phyloP scores from a whole-genome alignment of 1,140 invertebrate genomes.

The Latrodectus geometricus region DNA sequence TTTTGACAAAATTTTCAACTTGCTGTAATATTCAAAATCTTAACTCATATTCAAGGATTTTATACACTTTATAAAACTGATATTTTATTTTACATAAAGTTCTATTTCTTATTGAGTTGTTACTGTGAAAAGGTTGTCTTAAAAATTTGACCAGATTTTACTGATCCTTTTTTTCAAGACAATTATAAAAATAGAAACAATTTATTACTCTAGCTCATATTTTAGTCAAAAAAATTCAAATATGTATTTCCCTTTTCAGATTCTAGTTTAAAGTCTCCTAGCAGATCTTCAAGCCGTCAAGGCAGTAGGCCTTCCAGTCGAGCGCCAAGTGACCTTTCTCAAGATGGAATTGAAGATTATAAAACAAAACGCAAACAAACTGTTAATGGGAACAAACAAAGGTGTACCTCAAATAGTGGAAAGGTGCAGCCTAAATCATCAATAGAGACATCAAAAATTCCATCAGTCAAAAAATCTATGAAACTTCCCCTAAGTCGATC shows the following conservation, averaged over 20 bases:
- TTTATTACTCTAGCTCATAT: too few species aligned
- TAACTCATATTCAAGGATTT: too few species aligned
- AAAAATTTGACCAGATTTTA: too few species aligned
- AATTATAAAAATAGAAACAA: too few species aligned
- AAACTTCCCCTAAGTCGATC: constrained; percentile 18
- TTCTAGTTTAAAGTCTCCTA: constrained; percentile 18
- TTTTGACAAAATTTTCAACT: too few species aligned
- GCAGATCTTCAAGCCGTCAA: constrained; percentile 52
- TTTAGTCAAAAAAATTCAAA: too few species aligned
- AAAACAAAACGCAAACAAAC: constrained; percentile 43
- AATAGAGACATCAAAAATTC: constrained; percentile 32
- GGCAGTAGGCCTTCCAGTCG: constrained; percentile 46
- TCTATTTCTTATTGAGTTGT: too few species aligned
- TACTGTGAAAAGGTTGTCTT: too few species aligned
- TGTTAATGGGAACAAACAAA: constrained; percentile 24
- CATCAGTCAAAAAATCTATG: constrained; percentile 31
- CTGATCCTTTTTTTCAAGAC: too few species aligned
- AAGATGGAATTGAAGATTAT: constrained; percentile 47
- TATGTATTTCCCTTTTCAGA: neutral
- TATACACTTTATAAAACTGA: too few species aligned
- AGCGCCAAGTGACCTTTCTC: constrained; percentile 56
- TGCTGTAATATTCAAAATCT: too few species aligned
- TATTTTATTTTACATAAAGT: too few species aligned
- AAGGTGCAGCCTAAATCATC: neutral
- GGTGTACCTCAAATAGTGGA: neutral